phyloP scores from a whole-genome alignment of 2,797 vertebrate genomes.

The Periparus ater region DNA sequence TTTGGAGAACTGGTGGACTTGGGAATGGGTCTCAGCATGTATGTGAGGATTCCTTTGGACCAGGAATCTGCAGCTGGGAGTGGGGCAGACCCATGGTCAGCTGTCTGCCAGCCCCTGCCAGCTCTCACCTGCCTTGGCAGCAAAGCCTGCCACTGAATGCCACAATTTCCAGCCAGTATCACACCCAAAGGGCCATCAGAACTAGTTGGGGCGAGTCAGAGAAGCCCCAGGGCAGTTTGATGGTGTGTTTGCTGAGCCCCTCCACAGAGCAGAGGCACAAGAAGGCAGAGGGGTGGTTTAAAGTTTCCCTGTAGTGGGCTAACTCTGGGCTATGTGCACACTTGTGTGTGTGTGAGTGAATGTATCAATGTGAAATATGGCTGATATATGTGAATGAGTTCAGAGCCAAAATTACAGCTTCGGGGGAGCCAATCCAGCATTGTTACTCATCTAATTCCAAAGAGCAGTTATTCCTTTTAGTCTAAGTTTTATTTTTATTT shows the following conservation, averaged over 20 bases:
- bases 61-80: background rate
- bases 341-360: background rate
- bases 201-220: conserved; percentile 19
- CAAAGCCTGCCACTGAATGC: background rate
- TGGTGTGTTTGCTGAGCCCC: background rate
- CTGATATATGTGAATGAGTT: background rate
- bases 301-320: background rate
- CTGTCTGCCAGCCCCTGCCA: background rate
- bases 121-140: background rate
- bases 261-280: background rate
- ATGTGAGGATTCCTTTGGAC: background rate
- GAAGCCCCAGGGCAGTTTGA: background rate
- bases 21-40: background rate
- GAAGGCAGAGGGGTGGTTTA: background rate
- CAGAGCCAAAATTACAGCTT: conserved; percentile 32
- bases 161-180: conserved; percentile 25
- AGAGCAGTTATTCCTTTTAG: conserved; percentile 67
- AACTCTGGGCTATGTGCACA: background rate
- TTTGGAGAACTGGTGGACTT: background rate
- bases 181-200: background rate
- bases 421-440: conserved; percentile 52
- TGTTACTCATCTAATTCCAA: conserved; percentile 72
- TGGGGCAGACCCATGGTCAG: background rate
- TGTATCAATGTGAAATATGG: background rate
- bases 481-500: conserved; percentile 72